These are phyloP conservation scores for Grapholita molesta DNA, from an alignment of 1,140 invertebrate species.

Conservation along the genomic window DNA sequence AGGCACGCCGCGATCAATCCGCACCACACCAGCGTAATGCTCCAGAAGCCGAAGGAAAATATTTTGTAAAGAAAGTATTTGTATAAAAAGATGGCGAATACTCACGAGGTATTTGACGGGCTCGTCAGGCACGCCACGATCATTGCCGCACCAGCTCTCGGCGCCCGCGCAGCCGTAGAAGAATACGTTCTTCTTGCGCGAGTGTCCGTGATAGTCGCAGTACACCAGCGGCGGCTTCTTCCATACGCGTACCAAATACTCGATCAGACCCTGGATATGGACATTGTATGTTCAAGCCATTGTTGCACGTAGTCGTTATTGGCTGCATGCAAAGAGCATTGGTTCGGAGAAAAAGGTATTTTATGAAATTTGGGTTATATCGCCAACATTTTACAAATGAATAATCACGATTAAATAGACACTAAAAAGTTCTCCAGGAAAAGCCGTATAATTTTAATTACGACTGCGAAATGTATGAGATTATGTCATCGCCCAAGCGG, in stretches of 20 bases:
- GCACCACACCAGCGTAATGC: too few species aligned
- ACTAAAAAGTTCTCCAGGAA: too few species aligned
- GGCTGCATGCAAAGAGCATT: too few species aligned
- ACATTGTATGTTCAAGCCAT: background rate
- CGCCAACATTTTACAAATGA: too few species aligned
- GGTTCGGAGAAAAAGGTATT: too few species aligned
- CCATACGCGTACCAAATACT: constrained; percentile 81
- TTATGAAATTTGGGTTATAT: too few species aligned
- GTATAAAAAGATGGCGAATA: background rate
- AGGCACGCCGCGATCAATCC: too few species aligned
- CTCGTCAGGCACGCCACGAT: constrained; percentile 78
- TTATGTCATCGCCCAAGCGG: background rate
- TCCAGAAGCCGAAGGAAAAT: too few species aligned
- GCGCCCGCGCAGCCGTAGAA: constrained; percentile 90
- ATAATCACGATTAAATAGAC: too few species aligned
- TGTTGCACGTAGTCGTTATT: too few species aligned
- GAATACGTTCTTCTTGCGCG: constrained; percentile 92
- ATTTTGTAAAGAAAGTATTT: too few species aligned
- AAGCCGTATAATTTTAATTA: background rate
- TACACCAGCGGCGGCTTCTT: constrained; percentile 84
- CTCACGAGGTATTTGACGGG: constrained; percentile 81
- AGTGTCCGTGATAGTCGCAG: constrained; percentile 95
- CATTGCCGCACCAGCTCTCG: constrained; percentile 81
- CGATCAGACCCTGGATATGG: constrained; percentile 79
- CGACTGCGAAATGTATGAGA: background rate